A percentile compares a stretch with the other conserved stretches of the same genome.
Conservation (phyloP, 2,797 vertebrate species). For the Labeo calbasu region DNA sequence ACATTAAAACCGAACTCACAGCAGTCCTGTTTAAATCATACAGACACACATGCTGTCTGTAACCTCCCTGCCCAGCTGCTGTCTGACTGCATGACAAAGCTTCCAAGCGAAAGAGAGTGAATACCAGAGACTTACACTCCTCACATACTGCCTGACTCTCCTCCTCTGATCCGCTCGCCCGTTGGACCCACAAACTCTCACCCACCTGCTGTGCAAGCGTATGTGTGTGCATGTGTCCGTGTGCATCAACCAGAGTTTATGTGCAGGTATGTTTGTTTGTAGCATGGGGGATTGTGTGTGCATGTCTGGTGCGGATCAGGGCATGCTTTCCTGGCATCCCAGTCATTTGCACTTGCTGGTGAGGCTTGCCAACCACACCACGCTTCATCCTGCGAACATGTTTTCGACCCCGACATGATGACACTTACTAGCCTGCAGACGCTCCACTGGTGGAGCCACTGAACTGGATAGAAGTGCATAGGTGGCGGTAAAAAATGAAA, state of each 20-base stretch:
- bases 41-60: constrained; percentile 66
- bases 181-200: background rate
- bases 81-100: constrained; percentile 74
- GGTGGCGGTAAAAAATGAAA: constrained; percentile 36
- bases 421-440: constrained; percentile 26
- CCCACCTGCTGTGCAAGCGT: background rate
- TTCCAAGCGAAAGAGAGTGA: constrained; percentile 69
- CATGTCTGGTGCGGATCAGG: constrained; percentile 17
- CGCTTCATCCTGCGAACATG: constrained; percentile 18
- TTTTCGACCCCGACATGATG: constrained; percentile 40
- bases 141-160: constrained; percentile 40
- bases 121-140: constrained; percentile 65
- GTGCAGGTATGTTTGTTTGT: constrained; percentile 34
- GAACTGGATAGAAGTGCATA: constrained; percentile 28
- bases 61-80: constrained; percentile 74
- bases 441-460: constrained; percentile 8
- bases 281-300: background rate
- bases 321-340: constrained; percentile 48
- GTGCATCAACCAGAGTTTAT: constrained; percentile 1
- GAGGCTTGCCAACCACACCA: constrained; percentile 41
- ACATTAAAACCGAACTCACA: constrained; percentile 20
- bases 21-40: constrained; percentile 44
- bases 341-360: constrained; percentile 52
- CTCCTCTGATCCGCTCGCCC: background rate
- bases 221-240: constrained; percentile 22